Conservation (phyloP, 2,797 vertebrate genomes). For the Chelon labrosus region DNA sequence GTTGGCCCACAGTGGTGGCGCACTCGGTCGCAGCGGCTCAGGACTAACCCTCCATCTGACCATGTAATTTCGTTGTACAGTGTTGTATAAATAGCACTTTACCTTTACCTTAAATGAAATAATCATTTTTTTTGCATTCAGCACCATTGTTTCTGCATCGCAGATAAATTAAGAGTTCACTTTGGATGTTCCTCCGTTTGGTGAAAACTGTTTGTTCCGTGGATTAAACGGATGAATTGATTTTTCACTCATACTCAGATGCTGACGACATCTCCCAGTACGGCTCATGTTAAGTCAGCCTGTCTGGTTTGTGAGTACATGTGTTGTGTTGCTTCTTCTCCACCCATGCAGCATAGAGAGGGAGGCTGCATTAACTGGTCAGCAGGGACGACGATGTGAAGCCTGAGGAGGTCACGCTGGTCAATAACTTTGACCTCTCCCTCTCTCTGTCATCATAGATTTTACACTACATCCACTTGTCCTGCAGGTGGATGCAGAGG, state of each 20-base stretch:
- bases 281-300: neutral
- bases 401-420: neutral
- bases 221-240: too few relatives aligned
- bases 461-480: neutral
- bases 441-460: constrained; percentile 2
- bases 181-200: too few relatives aligned
- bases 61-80: too few relatives aligned
- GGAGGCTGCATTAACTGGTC: neutral
- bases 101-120: too few relatives aligned
- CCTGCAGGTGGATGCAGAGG: neutral
- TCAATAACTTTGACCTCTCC: constrained; percentile 6
- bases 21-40: too few relatives aligned
- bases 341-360: neutral
- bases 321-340: neutral
- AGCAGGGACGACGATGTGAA: neutral
- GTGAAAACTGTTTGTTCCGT: too few relatives aligned
- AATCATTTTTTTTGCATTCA: too few relatives aligned
- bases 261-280: neutral
- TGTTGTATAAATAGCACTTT: too few relatives aligned
- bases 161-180: too few relatives aligned
- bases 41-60: too few relatives aligned
- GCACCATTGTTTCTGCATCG: too few relatives aligned
- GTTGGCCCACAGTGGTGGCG: too few relatives aligned
- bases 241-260: neutral
- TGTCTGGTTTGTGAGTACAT: neutral